Evolutionary conservation across 2,797 vertebrate species (phyloP), one percentile per base, ranked within the genome.

Genomic region (Sitta carolinensis): DNA sequence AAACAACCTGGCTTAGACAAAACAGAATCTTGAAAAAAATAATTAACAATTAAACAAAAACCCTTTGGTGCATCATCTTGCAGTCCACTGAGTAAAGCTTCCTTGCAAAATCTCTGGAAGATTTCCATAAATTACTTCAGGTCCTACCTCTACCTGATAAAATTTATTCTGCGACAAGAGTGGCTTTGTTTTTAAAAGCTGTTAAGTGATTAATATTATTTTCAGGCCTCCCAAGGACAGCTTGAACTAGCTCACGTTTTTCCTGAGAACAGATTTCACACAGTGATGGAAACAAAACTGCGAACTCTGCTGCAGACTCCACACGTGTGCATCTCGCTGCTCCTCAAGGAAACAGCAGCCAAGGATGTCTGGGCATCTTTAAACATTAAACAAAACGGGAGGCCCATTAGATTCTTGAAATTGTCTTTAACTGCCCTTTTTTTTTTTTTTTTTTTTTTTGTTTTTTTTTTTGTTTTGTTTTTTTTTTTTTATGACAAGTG

Each of bases 151-250:
- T 21, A 42, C 5, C 2, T 0, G 1, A 48, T 20, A 62, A 4
- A 57, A 50, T n/a, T 59, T 3, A 16, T 32, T 13, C 22, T 1
- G 7, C 5, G 7, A 51, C 32, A 73, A 73, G 63, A 1, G 0
- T 0, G 1, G 52, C 72, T 77, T 59, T 67, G 61, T 54, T 87
- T 91, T 42, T 16, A 43, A 62, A 81, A 86, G 36, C 79, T 45
- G 2, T 38, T 30, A 40, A 83, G 66, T 5, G 30, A 32, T 77
- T 54, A 62, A 1, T 32, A 36, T 32, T 26, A 47, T 59, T 64
- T 89, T 58, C 48, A 51, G 78, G 48, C 48, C 83, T 80, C 25
- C 68, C 40, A 59, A 91, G 64, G 57, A 30, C 23, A 29, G 61
- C 58, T 70, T 51, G 11, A 62, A 45, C 55, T 8, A 32, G 42